These are phyloP conservation scores for Aphelocoma coerulescens DNA, from an alignment of 2,113 vertebrate genomes.

Conservation along the genomic window DNA sequence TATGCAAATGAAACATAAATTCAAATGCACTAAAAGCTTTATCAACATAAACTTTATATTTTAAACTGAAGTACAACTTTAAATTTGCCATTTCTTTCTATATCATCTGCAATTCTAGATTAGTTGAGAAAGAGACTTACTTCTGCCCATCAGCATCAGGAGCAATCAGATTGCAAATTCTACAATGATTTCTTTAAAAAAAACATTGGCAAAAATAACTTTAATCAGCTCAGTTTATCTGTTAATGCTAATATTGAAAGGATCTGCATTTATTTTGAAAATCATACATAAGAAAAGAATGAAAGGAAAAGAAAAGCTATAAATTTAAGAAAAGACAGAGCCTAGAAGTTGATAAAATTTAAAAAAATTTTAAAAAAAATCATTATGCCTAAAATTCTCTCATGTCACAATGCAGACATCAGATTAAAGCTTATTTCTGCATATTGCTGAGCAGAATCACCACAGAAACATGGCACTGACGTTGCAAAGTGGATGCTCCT, in stretches of 20 bases:
- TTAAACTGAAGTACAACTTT: background rate
- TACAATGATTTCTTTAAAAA: background rate
- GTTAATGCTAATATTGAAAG: background rate
- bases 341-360: background rate
- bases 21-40: background rate
- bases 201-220: background rate
- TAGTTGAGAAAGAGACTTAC: background rate
- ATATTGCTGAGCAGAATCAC: background rate
- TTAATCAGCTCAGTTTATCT: slow-evolving; percentile 9
- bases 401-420: background rate
- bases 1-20: background rate
- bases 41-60: background rate
- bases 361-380: background rate
- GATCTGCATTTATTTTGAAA: slow-evolving; percentile 8
- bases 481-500: background rate
- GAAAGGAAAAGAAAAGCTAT: background rate
- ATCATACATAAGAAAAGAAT: background rate
- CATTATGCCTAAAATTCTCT: background rate
- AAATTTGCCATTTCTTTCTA: background rate
- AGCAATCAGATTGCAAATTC: background rate
- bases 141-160: background rate
- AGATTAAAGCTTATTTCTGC: background rate
- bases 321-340: background rate
- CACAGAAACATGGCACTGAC: background rate
- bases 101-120: background rate